A percentile compares a stretch with the other conserved stretches of the same genome.
phyloP scores from a whole-genome alignment of 2,888 invertebrate species.

The Epinotia nisella region DNA sequence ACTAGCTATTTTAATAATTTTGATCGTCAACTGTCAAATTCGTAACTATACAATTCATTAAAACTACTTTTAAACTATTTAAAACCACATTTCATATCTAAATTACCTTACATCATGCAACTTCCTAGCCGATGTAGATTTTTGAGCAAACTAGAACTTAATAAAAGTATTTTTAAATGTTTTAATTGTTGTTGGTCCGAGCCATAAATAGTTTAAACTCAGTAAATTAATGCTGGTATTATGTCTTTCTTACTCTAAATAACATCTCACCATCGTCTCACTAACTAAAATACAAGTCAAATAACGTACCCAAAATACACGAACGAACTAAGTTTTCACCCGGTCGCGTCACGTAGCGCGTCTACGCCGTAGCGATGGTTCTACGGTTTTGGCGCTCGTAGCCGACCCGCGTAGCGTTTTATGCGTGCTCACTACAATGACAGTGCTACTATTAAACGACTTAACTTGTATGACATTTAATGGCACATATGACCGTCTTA shows the following conservation, averaged over 20 bases:
- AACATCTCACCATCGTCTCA: not conserved
- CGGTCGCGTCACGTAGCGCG: constrained; percentile 66
- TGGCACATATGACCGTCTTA: not conserved
- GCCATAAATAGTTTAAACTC: not conserved
- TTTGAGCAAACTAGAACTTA: not conserved
- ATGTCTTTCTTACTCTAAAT: not conserved
- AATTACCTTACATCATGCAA: not conserved
- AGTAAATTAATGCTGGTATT: not conserved
- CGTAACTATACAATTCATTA: not conserved
- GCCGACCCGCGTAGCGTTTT: constrained; percentile 65
- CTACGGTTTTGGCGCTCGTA: constrained; percentile 70
- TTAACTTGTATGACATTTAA: not conserved
- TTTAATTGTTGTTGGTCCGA: not conserved
- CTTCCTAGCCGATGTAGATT: not conserved
- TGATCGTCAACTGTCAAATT: not conserved
- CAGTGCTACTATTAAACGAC: constrained; percentile 1
- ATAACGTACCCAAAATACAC: constrained; percentile 37
- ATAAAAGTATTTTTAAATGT: not conserved
- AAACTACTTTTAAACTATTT: not conserved
- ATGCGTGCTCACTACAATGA: constrained; percentile 44
- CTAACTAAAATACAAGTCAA: constrained; percentile 37
- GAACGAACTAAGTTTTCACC: constrained; percentile 49
- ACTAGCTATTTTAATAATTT: not conserved
- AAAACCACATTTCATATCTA: not conserved
- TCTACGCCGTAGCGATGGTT: constrained; percentile 73